Conservation (phyloP, 2,888 invertebrate genomes). For the Dryobotodes eremita region DNA sequence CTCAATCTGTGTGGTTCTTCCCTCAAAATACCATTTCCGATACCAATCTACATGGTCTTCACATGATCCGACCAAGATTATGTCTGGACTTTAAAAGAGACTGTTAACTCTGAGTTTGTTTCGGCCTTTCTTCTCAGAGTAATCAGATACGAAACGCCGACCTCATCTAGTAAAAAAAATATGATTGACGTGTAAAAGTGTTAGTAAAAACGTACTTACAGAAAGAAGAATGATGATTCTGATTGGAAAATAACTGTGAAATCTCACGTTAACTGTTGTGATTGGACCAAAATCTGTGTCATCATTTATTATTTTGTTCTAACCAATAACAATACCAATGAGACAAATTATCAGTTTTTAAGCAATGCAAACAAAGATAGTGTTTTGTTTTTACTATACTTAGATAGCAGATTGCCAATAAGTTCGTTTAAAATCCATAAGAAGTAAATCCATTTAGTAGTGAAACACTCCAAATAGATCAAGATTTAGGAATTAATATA, state of each 20-base stretch:
- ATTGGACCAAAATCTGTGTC: background rate
- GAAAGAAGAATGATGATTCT: too few species aligned
- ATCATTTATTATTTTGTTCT: background rate
- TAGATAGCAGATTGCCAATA: background rate
- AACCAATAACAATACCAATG: background rate
- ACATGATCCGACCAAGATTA: too few species aligned
- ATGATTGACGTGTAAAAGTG: too few species aligned
- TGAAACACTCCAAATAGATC: conserved; percentile 25
- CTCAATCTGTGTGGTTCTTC: too few species aligned
- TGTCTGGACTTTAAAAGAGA: too few species aligned
- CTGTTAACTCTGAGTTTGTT: too few species aligned
- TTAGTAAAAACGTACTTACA: too few species aligned
- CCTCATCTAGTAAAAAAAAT: too few species aligned
- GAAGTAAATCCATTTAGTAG: background rate
- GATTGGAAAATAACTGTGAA: background rate
- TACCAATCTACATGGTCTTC: too few species aligned
- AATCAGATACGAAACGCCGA: too few species aligned
- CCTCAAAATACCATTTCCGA: too few species aligned
- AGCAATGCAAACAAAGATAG: background rate
- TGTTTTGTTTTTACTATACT: background rate
- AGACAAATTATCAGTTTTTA: background rate
- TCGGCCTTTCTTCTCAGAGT: too few species aligned
- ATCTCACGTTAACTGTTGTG: background rate
- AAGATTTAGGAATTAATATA: conserved; percentile 32
- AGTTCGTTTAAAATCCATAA: background rate